Evolutionary conservation across 2,113 vertebrate genomes (phyloP).

Genomic region (Xiphias gladius): DNA sequence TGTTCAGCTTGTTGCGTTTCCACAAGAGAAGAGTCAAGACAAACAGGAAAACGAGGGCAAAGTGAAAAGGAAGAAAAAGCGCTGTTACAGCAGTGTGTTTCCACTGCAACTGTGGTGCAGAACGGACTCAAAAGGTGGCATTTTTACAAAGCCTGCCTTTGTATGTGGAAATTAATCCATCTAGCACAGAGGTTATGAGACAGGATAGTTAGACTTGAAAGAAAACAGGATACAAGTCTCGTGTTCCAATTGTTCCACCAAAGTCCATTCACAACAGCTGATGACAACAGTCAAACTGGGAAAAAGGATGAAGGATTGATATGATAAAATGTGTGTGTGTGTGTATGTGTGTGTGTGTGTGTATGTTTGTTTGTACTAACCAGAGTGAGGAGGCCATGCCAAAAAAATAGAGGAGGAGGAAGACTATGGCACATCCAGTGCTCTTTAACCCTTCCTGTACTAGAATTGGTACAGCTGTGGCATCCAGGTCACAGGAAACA

Average conservation of each 20-base stretch:
- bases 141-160: constrained; percentile 33
- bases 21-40: constrained; percentile 31
- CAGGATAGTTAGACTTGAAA: constrained; percentile 56
- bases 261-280: constrained; percentile 35
- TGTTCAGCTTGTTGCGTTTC: constrained; percentile 20
- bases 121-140: constrained; percentile 26
- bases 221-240: constrained; percentile 73
- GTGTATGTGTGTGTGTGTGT: not conserved
- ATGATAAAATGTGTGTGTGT: not conserved
- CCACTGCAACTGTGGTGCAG: constrained; percentile 37
- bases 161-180: constrained; percentile 56
- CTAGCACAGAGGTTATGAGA: constrained; percentile 61
- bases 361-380: constrained; percentile 76
- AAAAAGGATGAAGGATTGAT: constrained; percentile 34
- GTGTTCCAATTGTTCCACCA: constrained; percentile 62
- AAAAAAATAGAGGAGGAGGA: constrained; percentile 99
- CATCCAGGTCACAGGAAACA: constrained; percentile 98
- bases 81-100: constrained; percentile 62
- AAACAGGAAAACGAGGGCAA: constrained; percentile 66
- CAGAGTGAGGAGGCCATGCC: constrained; percentile 99
- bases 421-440: constrained; percentile 99
- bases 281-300: constrained; percentile 48
- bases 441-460: constrained; percentile 99
- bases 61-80: constrained; percentile 61
- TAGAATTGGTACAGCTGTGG: constrained; percentile 93